Base-by-base conservation (phyloP, 2,113 vertebrate genomes). In the Bubo blakistoni region DNA sequence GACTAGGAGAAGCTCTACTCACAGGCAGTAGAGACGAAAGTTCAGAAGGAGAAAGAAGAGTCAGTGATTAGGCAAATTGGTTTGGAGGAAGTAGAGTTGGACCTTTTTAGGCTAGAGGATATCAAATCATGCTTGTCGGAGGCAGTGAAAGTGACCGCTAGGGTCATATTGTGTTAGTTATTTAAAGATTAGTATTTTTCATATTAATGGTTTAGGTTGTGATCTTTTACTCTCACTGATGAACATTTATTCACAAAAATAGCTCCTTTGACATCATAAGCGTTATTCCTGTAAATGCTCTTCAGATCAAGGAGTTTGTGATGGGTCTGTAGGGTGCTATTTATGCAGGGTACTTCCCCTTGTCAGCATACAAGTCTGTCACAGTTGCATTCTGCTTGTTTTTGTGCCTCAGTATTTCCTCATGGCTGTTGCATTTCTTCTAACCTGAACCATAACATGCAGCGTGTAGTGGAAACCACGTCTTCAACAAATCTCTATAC, bases 351-450 rank as follows among this genome's bases (percentile, higher is more conserved):
- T 61, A 38, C 21, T 30, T 90, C 12, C 13, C 7, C 47, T 46
- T 1, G 0, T 49, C 6, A 25, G 4, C 1, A 2, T 46, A 24
- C 24, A 47, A 38, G 38, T 40, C 54, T 86, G 46, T 69, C 27
- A 51, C 47, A 74, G 2, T n/a, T 55, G 24, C 11, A 5, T 86
- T 74, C 42, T 58, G 3, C 36, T 70, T 71, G 26, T 52, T 49
- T 77, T 86, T 49, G 38, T 90, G 69, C 42, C 42, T 70, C 62
- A 30, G 20, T 55, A 25, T 70, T 92, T 83, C 67, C 32, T 91
- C 6, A 11, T 20, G 58, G 63, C 34, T 83, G 46, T 81, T 92
- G 47, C 15, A 26, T 81, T 85, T 94, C 30, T 70, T 59, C 71
- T 69, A 25, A 67, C 40, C 22, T 73, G 54, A 90, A 16, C 71